These are phyloP conservation scores for Gibbula magus DNA, from an alignment of 2,888 invertebrate genomes.

Conservation along the genomic window DNA sequence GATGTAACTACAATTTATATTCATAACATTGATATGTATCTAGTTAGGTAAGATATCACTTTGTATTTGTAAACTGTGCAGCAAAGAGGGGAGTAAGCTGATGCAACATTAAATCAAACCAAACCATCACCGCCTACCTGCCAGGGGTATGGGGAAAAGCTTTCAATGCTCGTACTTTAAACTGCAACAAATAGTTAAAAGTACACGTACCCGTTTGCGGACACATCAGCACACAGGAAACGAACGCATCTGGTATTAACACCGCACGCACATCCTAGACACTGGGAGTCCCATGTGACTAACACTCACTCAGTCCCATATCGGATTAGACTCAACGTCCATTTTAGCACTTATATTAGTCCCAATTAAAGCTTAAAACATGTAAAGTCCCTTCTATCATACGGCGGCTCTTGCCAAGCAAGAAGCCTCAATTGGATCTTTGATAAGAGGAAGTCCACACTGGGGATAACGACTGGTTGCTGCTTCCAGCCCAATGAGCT, in stretches of 20 bases:
- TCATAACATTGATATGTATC: no score
- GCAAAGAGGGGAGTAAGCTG: neutral
- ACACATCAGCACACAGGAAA: neutral
- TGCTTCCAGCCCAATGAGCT: neutral
- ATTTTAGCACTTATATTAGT: slow-evolving; percentile 7
- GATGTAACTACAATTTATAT: no score
- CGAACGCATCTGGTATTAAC: neutral
- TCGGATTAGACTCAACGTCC: neutral
- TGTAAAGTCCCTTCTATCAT: neutral
- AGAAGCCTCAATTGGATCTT: no score
- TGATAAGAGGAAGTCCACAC: neutral
- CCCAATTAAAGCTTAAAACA: slow-evolving; percentile 13
- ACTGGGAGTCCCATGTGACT: slow-evolving; percentile 11
- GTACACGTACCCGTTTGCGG: neutral
- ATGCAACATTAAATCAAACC: neutral
- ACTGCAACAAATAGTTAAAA: slow-evolving; percentile 14
- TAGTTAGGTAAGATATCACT: no score
- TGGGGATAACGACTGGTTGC: neutral
- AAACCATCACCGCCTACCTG: neutral
- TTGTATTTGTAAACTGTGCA: neutral
- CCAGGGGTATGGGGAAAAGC: neutral
- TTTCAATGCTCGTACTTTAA: slow-evolving; percentile 4
- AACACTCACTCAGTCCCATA: neutral
- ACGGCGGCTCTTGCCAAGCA: no score
- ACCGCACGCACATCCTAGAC: neutral